phyloP scores from a whole-genome alignment of 2,797 vertebrate genomes.

The Presbytis comata region DNA sequence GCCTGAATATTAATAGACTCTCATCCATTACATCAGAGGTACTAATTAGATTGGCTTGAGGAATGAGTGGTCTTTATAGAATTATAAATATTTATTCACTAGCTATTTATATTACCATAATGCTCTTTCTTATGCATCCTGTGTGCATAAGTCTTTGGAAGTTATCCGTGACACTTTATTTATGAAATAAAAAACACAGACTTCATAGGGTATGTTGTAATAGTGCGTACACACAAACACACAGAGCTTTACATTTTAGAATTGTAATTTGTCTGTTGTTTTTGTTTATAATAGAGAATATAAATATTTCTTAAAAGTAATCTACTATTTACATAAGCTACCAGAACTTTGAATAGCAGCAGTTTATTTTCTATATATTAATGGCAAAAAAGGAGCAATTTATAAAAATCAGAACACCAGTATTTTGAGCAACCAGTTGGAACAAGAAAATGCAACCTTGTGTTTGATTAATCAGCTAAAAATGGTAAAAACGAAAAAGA shows the following conservation, averaged over 20 bases:
- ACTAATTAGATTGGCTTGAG: constrained; percentile 36
- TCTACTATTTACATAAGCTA: not conserved
- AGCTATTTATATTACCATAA: not conserved
- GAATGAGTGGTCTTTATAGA: not conserved
- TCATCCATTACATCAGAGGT: not conserved
- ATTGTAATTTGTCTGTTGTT: not conserved
- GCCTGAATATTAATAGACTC: not conserved
- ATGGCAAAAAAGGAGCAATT: not conserved
- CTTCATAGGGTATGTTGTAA: not conserved
- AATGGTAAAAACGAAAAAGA: not conserved
- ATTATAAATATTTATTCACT: constrained; percentile 44
- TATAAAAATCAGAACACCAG: constrained; percentile 36
- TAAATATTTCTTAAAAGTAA: constrained; percentile 35
- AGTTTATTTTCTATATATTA: not conserved
- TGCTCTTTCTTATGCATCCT: not conserved
- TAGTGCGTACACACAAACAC: fast-evolving
- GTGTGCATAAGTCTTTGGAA: not conserved
- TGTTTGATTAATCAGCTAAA: not conserved
- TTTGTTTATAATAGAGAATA: not conserved
- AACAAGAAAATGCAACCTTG: constrained; percentile 28
- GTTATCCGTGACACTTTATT: constrained; percentile 33
- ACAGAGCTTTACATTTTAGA: not conserved
- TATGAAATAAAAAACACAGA: not conserved
- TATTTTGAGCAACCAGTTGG: not conserved
- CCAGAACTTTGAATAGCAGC: not conserved